phyloP scores from a whole-genome alignment of 2,797 vertebrate genomes.

The Phaenicophaeus curvirostris region DNA sequence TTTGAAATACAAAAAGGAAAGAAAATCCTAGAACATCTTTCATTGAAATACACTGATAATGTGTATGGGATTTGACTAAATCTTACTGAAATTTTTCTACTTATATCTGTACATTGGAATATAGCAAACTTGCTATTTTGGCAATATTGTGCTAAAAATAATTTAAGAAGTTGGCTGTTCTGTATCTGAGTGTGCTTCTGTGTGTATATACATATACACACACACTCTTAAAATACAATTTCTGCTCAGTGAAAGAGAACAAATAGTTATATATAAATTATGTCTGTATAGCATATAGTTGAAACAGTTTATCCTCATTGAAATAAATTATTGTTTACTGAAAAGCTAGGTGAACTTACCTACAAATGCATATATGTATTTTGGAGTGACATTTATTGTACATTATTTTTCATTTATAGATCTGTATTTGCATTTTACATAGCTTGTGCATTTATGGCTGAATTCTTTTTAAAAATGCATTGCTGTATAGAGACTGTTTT shows the following conservation, averaged over 20 bases:
- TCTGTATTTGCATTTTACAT: not conserved
- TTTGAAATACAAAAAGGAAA: constrained; percentile 56
- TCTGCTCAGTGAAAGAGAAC: not conserved
- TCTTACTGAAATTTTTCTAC: not conserved
- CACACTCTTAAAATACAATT: not conserved
- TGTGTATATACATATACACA: not conserved
- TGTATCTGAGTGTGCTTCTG: not conserved
- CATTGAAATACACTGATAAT: not conserved
- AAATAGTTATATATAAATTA: not conserved
- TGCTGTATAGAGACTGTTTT: not conserved
- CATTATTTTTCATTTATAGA: not conserved
- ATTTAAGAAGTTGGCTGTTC: not conserved
- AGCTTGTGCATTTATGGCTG: not conserved
- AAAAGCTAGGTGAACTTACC: not conserved
- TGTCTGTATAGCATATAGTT: not conserved
- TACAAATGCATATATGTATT: not conserved
- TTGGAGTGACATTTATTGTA: not conserved
- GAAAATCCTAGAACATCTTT: not conserved
- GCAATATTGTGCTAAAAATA: not conserved
- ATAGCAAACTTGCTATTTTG: not conserved
- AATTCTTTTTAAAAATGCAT: not conserved
- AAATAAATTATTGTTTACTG: not conserved
- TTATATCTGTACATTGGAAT: not conserved
- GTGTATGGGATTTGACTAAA: not conserved
- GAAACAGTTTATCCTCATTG: not conserved